Evolutionary conservation across 2,797 vertebrate genomes (phyloP), one percentile per base, ranked within the genome.

Genomic region (Lagorchestes hirsutus): DNA sequence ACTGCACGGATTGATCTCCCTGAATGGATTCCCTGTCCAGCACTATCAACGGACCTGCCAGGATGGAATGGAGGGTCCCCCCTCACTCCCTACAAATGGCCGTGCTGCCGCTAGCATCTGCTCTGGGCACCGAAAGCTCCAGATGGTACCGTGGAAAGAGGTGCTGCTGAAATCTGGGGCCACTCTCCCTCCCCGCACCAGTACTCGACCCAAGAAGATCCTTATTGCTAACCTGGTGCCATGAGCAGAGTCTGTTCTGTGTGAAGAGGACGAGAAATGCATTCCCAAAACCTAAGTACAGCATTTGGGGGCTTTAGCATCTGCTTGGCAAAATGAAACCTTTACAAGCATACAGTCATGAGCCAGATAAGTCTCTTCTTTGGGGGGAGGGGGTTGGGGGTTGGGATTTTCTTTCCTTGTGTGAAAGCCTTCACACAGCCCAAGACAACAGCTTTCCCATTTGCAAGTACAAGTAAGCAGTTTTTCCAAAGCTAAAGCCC

Each of bases 261-360:
- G 82, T 96, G 95, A 97, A 97, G 97, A 97, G 90, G 96, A 98
- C 97, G 98, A 95, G 96, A 96, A 98, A 98, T 96, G 97, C 54
- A 98, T 96, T 97, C 96, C 97, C 91, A 97, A 97, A 98, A 97
- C 0, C 0, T 62, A 93, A 97, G 97, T 11, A 90, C 8, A 92
- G 93, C 93, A 97, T 97, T 97, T 90, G 90, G 67, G 96, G 90
- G 94, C 96, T 98, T 95, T 95, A 96, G 93, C 95, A 98, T 95
- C 94, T 97, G 96, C 94, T 97, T 94, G 92, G 95, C 95, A 95
- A 98, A 96, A 95, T 96, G 94, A 97, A 97, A 96, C 90, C 91
- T 97, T 94, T 94, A 96, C 1, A 97, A 95, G 97, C 95, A 95
- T 90, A 96, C 40, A 90, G 34, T 96, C 97, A 95, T 74, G 54